phyloP scores from a whole-genome alignment of 1,140 invertebrate species.

The Lucilia cuprina region DNA sequence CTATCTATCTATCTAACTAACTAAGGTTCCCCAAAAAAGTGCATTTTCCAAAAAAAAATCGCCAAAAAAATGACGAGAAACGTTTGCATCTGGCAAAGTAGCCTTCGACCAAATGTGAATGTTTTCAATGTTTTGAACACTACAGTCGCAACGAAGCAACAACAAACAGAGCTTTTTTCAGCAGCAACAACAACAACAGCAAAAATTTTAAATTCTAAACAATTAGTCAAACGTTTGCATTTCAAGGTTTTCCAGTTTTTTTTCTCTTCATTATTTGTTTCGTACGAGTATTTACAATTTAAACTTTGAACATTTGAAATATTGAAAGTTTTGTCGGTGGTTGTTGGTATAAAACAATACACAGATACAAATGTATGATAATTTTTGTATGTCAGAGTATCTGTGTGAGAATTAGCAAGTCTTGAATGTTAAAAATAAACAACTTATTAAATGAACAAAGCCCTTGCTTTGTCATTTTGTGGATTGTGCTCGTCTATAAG shows the following conservation, averaged over 20 bases:
- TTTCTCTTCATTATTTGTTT: not conserved
- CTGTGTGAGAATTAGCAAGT: not conserved
- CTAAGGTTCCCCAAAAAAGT: too few species aligned
- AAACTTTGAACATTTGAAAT: conserved; percentile 29
- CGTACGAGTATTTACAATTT: conserved; percentile 17
- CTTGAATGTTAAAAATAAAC: not conserved
- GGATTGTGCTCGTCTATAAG: not conserved
- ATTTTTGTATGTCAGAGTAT: not conserved
- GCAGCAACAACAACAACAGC: not conserved
- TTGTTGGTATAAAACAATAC: too few species aligned
- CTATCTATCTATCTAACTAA: too few species aligned
- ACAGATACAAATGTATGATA: not conserved
- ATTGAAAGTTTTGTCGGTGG: conserved; percentile 18
- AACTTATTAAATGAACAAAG: not conserved
- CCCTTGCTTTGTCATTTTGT: not conserved
- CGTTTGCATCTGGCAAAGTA: not conserved
- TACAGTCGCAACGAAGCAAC: not conserved
- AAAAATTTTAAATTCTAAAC: conserved; percentile 16
- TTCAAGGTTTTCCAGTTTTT: conserved; percentile 34
- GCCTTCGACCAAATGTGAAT: not conserved
- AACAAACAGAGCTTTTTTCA: not conserved
- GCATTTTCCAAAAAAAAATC: not conserved
- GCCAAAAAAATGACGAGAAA: not conserved
- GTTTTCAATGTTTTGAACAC: not conserved
- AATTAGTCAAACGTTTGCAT: conserved; percentile 34